These are phyloP conservation scores for Hydraecia micacea DNA, from an alignment of 2,888 invertebrate species.

Conservation along the genomic window DNA sequence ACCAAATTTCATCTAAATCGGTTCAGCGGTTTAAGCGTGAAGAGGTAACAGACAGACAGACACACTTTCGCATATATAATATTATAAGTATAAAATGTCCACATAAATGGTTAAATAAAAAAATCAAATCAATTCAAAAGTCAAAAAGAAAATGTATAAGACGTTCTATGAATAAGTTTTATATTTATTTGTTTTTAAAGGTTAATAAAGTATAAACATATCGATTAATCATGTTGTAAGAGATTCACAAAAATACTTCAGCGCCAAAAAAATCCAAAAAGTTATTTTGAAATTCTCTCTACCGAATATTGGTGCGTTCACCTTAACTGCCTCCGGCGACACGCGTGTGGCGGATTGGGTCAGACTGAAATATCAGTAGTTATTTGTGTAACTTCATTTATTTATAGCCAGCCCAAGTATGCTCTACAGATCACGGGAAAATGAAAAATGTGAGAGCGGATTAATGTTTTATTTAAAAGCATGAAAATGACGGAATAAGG, in stretches of 20 bases:
- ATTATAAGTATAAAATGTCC: too few species aligned
- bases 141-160: background rate
- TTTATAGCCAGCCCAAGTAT: constrained; percentile 45
- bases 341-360: constrained; percentile 58
- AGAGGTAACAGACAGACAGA: too few species aligned
- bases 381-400: constrained; percentile 61
- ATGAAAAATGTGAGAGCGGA: constrained; percentile 45
- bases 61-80: too few species aligned
- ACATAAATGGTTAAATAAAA: too few species aligned
- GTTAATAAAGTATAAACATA: background rate
- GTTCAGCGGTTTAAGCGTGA: too few species aligned
- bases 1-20: too few species aligned
- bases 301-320: constrained; percentile 43
- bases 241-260: background rate
- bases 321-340: constrained; percentile 58
- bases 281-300: constrained; percentile 3
- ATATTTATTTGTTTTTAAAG: too few species aligned
- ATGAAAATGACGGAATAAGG: background rate
- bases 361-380: constrained; percentile 59
- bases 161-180: too few species aligned
- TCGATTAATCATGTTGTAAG: background rate
- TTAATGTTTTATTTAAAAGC: constrained; percentile 47
- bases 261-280: background rate
- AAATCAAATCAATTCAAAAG: background rate
- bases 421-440: constrained; percentile 29